Evolutionary conservation across 1,140 invertebrate species (phyloP), one percentile per base, ranked within the genome.

Genomic region (Heliconius eleuchia): DNA sequence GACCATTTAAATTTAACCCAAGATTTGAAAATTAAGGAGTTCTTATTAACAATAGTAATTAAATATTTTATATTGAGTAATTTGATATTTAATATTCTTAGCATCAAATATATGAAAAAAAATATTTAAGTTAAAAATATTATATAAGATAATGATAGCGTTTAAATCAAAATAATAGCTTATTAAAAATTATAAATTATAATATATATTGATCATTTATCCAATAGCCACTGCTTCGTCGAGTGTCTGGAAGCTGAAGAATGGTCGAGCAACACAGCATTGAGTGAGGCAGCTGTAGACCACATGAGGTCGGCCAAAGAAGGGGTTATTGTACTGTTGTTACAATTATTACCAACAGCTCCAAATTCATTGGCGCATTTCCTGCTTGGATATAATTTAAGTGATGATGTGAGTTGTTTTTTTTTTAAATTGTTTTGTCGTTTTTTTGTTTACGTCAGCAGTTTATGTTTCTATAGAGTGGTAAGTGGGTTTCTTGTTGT

Each of bases 311-410:
- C 70, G 1, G 96, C 95, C 80, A 97, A 96, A 92, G 96, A 96
- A 88, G 95, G 95, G 19, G 96, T 98, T 75, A 88, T 98, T 0
- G 93, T 96, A 78, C 91, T 99, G 11, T 89, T 99, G 83, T 96
- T 98, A 88, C 96, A 97, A 82, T 97, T 97, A 87, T 95, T 99
- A 70, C 95, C 95, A 4, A 96, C 97, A 73, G 96, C 97, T 1
- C 90, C 97, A 34, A 98, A 98, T 11, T 99, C 99, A 95, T 92
- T 99, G 6, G 96, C 97, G 6, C 98, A 98, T 89, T 98, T 97
- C 90, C 94, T 99, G n/a, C 95, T 99, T 0, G 98, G 98, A 3
- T 98, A 98, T 92, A 96, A 98, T 83, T 95, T 98, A 1, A 91
- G 94, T 5, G 90, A 92, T 23, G 94, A 95, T 72, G 91, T 93